A percentile compares a stretch with the other conserved stretches of the same genome.
phyloP scores from a whole-genome alignment of 2,888 invertebrate genomes.

The Lumbricus terrestris region DNA sequence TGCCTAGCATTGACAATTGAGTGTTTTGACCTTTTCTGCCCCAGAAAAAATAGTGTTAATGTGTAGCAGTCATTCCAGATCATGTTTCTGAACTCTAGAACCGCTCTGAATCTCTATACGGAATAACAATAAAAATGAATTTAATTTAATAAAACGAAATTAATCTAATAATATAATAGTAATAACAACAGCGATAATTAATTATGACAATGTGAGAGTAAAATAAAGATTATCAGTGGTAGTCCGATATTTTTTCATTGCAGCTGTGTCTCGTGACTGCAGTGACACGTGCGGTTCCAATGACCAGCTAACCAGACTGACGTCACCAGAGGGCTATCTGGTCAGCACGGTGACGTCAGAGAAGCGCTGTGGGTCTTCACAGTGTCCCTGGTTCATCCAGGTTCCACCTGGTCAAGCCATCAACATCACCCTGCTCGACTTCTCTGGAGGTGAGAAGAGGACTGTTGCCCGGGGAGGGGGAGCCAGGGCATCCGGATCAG shows the following conservation, averaged over 20 bases:
- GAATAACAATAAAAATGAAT: neutral
- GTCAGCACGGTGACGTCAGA: slow-evolving; percentile 23
- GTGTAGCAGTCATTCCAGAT: no score
- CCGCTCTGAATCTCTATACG: no score
- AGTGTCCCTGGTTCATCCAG: slow-evolving; percentile 32
- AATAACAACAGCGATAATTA: no score
- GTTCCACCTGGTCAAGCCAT: slow-evolving; percentile 27
- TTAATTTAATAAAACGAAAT: no score
- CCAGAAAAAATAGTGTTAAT: no score
- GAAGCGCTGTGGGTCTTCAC: slow-evolving; percentile 21
- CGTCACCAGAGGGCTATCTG: slow-evolving; percentile 27
- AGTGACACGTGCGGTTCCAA: neutral
- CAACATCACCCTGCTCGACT: slow-evolving; percentile 32
- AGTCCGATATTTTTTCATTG: neutral
- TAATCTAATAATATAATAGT: no score
- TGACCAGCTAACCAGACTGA: neutral
- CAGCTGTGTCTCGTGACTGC: neutral
- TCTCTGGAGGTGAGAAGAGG: neutral
- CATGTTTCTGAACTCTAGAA: no score
- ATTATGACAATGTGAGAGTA: no score
- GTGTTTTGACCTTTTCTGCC: no score
- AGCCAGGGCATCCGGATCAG: neutral
- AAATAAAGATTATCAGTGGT: neutral
- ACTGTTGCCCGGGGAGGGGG: neutral
- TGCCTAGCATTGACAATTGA: neutral